phyloP scores from a whole-genome alignment of 1,140 invertebrate species.

The Arctopsyche grandis region DNA sequence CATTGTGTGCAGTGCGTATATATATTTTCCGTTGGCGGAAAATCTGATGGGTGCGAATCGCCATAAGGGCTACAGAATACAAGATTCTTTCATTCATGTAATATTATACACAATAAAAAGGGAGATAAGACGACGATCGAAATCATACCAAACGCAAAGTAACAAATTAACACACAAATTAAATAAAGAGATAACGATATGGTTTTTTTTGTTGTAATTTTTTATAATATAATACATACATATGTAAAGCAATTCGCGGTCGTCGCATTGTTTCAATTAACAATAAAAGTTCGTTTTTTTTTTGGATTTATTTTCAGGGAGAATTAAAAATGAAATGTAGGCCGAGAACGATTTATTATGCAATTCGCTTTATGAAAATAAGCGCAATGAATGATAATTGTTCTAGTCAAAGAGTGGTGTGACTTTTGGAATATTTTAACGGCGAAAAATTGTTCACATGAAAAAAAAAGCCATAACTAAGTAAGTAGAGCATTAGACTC shows the following conservation, averaged over 20 bases:
- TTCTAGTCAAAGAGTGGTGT: too few species aligned
- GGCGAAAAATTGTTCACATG: too few species aligned
- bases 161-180: not conserved
- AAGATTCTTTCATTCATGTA: not conserved
- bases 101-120: not conserved
- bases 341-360: slow-evolving; percentile 1
- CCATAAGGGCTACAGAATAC: slow-evolving; percentile 7
- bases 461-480: too few species aligned
- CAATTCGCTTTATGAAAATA: not conserved
- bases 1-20: slow-evolving; percentile 13
- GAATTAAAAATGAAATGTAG: slow-evolving; percentile 16
- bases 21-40: slow-evolving; percentile 5
- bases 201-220: too few species aligned
- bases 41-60: slow-evolving; percentile 29
- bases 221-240: too few species aligned
- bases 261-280: slow-evolving; percentile 8
- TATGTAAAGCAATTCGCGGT: not conserved
- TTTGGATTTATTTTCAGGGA: not conserved
- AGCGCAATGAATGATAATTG: too few species aligned
- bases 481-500: too few species aligned
- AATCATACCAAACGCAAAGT: not conserved
- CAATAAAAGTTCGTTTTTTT: not conserved
- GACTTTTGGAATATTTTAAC: too few species aligned
- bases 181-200: not conserved
- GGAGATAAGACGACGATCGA: not conserved